Base-by-base conservation (phyloP, 2,113 vertebrate genomes). In the Tor tambroides region DNA sequence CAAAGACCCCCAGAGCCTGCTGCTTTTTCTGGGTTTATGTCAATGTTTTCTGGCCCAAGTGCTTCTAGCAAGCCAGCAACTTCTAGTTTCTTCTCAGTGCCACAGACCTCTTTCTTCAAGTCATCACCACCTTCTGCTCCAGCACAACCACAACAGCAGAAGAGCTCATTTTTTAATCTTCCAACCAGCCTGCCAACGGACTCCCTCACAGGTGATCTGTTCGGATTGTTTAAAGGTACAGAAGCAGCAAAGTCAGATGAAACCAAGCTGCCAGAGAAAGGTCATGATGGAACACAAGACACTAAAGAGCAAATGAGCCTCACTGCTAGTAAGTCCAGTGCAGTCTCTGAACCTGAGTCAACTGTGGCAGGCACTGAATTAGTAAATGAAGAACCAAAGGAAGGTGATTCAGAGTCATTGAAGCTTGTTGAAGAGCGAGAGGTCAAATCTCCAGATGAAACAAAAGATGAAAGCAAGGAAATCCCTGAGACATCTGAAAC, bases 11-110 rank as follows among this genome's bases (percentile, higher is more conserved):
- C 95, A 72, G 95, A 96, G 75, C 89, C 92, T 87, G 94, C 96
- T 93, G 93, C 95, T 84, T 96, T 99, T 94, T 97, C 97, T 89
- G 97, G 96, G 32, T 97, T 99, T 80, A 96, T 99, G 94, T 97
- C 96, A 61, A 99, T 99, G 93, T 97, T 97, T 90, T 96, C 96
- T 86, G 90, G 91, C 10, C 90, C 94, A 83, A 94, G 72, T 91
- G 91, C 94, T 67, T 92, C 95, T 6, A 95, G 93, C 71, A 97
- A 97, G 94, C 91, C 95, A 1, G 86, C 92, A 89, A 83, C 95
- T 35, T 94, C 95, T 81, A 94, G 92, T 90, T 96, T 97, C 89
- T 98, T 97, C 90, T 96, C 96, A 83, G 93, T 94, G 85, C 92
- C 96, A 38, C 93, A 95, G 69, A 88, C 93, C 86, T 92, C 95